Evolutionary conservation across 35 echinoderm and acorn worm genomes (phyloP).

Genomic region (Stichopus chloronotus): DNA sequence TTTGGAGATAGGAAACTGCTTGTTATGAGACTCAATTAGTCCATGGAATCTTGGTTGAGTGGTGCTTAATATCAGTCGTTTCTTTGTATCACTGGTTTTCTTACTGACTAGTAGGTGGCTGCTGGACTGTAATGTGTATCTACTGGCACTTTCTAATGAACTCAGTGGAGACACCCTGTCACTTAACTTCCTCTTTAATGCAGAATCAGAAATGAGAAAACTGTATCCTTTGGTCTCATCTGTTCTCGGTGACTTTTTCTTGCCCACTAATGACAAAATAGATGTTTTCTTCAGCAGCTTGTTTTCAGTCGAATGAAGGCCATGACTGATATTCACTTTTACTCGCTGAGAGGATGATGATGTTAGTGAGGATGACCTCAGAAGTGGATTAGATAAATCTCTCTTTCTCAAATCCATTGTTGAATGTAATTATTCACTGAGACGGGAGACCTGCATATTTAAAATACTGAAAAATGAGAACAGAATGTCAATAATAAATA

Average conservation of each 20-base stretch:
- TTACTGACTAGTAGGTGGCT: not conserved
- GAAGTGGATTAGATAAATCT: slow-evolving; percentile 22
- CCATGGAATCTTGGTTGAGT: not conserved
- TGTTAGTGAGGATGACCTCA: slow-evolving; percentile 12
- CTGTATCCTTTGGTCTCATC: no score
- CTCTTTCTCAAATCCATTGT: slow-evolving; percentile 37
- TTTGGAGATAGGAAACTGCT: not conserved
- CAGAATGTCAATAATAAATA: no score
- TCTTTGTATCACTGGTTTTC: slow-evolving; percentile 4
- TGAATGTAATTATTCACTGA: not conserved
- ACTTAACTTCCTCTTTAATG: not conserved
- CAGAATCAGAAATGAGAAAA: not conserved
- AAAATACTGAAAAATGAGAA: not conserved
- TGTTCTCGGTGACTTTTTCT: not conserved
- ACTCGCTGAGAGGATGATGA: not conserved
- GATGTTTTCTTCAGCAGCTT: not conserved
- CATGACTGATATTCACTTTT: not conserved
- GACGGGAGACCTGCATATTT: not conserved
- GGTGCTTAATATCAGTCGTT: not conserved
- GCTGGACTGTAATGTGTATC: not conserved
- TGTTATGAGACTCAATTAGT: not conserved
- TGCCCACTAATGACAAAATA: not conserved
- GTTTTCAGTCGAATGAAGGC: not conserved
- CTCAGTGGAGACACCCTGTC: not conserved
- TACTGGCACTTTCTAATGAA: not conserved